These are phyloP conservation scores for Epistrophella euchroma DNA, from an alignment of 2,888 invertebrate species.

Conservation along the genomic window DNA sequence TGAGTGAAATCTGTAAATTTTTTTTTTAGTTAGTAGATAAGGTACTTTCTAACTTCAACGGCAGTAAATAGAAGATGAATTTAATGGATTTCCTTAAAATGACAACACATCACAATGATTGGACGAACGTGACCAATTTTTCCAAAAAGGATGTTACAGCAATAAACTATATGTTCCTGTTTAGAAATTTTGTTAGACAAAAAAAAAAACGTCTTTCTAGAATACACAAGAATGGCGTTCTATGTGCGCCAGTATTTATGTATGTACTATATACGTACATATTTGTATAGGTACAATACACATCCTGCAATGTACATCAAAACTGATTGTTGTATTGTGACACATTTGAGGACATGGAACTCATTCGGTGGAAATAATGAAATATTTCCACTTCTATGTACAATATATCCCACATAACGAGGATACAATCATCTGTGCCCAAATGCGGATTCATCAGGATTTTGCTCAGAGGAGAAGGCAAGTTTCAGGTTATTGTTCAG, in stretches of 20 bases:
- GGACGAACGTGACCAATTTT: slow-evolving; percentile 56
- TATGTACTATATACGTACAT: too few species aligned
- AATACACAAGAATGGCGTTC: slow-evolving; percentile 9
- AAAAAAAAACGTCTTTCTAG: slow-evolving; percentile 1
- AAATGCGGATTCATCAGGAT: background rate
- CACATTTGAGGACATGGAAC: slow-evolving; percentile 39
- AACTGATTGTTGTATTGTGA: slow-evolving; percentile 46
- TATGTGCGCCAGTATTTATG: slow-evolving; percentile 7
- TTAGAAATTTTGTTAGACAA: background rate
- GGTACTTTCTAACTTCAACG: background rate
- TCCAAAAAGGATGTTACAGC: slow-evolving; percentile 25
- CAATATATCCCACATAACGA: slow-evolving; percentile 22
- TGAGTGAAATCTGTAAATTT: too few species aligned
- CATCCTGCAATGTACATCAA: slow-evolving; percentile 11
- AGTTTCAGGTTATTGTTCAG: too few species aligned
- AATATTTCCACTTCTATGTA: slow-evolving; percentile 44
- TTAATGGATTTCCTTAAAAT: slow-evolving; percentile 25
- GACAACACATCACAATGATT: slow-evolving; percentile 55
- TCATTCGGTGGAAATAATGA: slow-evolving; percentile 36
- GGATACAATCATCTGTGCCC: background rate
- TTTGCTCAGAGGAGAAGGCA: background rate
- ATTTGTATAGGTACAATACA: background rate
- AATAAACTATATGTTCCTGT: background rate
- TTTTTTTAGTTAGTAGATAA: too few species aligned
- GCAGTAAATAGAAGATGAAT: slow-evolving; percentile 21